Evolutionary conservation across 2,113 vertebrate genomes (phyloP).

Genomic region (Chloroceryle aenea): DNA sequence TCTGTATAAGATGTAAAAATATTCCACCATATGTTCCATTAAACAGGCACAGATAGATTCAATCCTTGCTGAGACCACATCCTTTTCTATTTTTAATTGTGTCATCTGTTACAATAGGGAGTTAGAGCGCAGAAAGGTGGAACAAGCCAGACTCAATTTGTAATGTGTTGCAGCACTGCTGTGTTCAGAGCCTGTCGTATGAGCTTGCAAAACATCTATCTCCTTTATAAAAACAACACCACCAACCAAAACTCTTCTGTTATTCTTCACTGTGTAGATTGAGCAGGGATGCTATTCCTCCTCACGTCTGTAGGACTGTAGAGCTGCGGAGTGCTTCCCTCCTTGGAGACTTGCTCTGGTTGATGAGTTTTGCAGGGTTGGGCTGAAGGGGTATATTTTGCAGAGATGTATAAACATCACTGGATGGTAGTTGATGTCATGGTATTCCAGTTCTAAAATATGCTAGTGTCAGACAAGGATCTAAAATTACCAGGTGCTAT

Average conservation of each 20-base stretch:
- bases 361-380: background rate
- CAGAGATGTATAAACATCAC: background rate
- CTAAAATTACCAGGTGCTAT: background rate
- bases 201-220: background rate
- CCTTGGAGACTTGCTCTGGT: background rate
- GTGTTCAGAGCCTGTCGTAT: background rate
- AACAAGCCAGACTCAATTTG: background rate
- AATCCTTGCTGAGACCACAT: slow-evolving; percentile 48
- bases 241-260: background rate
- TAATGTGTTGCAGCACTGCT: background rate
- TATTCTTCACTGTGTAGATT: background rate
- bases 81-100: slow-evolving; percentile 68
- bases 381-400: background rate
- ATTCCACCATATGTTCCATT: slow-evolving; percentile 56
- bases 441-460: background rate
- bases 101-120: slow-evolving; percentile 64
- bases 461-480: background rate
- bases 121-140: slow-evolving; percentile 44
- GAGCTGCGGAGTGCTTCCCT: background rate
- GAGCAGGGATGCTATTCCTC: background rate
- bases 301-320: background rate
- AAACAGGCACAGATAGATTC: slow-evolving; percentile 25
- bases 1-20: slow-evolving; percentile 55
- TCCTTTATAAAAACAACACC: background rate
- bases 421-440: background rate